phyloP scores from a whole-genome alignment of 1,140 invertebrate species.

The Leptinotarsa texana region DNA sequence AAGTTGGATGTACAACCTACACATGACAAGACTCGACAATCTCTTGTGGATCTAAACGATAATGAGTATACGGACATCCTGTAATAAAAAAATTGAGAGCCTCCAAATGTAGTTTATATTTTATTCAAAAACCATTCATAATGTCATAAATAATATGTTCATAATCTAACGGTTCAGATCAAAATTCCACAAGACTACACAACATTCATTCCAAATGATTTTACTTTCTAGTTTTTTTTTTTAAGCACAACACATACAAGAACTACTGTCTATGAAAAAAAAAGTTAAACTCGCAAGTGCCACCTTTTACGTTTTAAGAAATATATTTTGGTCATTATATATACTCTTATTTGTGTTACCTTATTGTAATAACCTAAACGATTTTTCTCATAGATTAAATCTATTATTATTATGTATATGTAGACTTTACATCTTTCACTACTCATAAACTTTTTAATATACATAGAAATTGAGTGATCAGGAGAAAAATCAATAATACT shows the following conservation, averaged over 20 bases:
- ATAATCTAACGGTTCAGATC: slow-evolving; percentile 34
- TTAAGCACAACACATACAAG: slow-evolving; percentile 34
- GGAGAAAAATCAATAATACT: slow-evolving; percentile 25
- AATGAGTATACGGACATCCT: too few relatives aligned
- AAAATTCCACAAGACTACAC: slow-evolving; percentile 34
- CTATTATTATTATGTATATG: slow-evolving; percentile 12
- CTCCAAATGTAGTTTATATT: slow-evolving; percentile 20
- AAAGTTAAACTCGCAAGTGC: slow-evolving; percentile 12
- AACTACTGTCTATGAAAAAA: slow-evolving; percentile 14
- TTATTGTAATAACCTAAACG: background rate
- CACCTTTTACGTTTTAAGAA: slow-evolving; percentile 5
- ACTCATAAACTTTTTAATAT: slow-evolving; percentile 15
- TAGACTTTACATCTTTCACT: slow-evolving; percentile 22
- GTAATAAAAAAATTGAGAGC: too few relatives aligned
- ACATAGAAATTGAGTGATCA: slow-evolving; percentile 24
- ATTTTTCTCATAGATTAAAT: slow-evolving; percentile 20
- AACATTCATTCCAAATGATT: slow-evolving; percentile 33
- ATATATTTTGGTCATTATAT: slow-evolving; percentile 24
- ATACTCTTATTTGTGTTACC: slow-evolving; percentile 19
- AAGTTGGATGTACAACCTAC: too few relatives aligned
- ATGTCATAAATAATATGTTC: slow-evolving; percentile 32
- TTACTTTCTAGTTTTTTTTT: slow-evolving; percentile 26
- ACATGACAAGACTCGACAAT: too few relatives aligned
- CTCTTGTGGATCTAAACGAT: too few relatives aligned
- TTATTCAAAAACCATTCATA: slow-evolving; percentile 38